Evolutionary conservation across 1,140 invertebrate genomes (phyloP), one percentile per base, ranked within the genome.

Genomic region (Sitodiplosis mosellana): DNA sequence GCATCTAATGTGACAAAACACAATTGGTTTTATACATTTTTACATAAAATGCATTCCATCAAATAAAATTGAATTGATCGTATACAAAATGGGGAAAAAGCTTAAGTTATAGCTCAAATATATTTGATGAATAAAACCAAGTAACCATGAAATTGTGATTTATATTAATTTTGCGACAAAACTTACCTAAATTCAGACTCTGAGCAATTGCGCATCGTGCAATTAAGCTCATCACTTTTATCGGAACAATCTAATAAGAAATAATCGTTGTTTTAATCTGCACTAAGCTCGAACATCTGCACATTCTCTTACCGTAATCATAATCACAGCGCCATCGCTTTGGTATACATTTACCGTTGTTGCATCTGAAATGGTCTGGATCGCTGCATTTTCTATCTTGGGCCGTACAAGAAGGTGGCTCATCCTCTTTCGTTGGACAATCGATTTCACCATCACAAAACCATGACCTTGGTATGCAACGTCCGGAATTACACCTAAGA

Each of bases 381-480:
- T 27, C 27, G 10, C 27, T 27, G 27, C 27, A 27, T 27, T 27
- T 27, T 27, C 10, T 27, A 5, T 27, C 27, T 49, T 76, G 74
- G 54, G 74, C 78, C 38, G 66, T 69, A 54, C 80, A 80, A 45
- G 66, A 67, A 12, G 58, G 45, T 3, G 72, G 70, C 59, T 86
- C 83, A 58, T 86, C 83, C 61, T 83, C 81, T 18, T 71, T 71
- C 45, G 71, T 69, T 0, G 71, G 69, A 56, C 83, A 87, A 59
- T 87, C 84, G 8, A 61, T 60, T 56, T 78, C 75, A 2, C 73
- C 76, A 60, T 88, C 86, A 65, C 88, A 92, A 41, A 77, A 72
- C 87, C 87, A 91, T 15, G 78, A 67, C 36, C 70, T 63, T 2
- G 87, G 84, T 53, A 92, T 83, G 60, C 87, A 92, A 21, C 80